A percentile compares a stretch with the other conserved stretches of the same genome.
phyloP scores from a whole-genome alignment of 1,140 invertebrate species.

The Octopus sinensis region DNA sequence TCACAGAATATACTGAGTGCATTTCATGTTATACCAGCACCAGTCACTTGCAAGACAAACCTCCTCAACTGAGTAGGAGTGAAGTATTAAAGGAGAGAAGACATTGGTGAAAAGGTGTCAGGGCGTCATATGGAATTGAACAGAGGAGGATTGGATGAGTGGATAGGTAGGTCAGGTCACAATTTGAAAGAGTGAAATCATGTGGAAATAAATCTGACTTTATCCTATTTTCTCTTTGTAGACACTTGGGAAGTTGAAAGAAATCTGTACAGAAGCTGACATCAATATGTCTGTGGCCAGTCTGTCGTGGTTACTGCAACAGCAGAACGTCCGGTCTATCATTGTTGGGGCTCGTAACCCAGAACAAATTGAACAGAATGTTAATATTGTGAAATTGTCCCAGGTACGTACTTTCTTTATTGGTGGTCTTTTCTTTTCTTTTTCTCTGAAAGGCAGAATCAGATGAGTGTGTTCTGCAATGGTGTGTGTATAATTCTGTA shows the following conservation, averaged over 20 bases:
- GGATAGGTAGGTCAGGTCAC: too few relatives aligned
- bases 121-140: too few relatives aligned
- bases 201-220: not conserved
- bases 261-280: conserved; percentile 42
- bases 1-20: too few relatives aligned
- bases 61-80: too few relatives aligned
- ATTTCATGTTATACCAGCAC: too few relatives aligned
- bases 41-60: too few relatives aligned
- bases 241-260: conserved; percentile 42
- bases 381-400: conserved; percentile 39
- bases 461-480: not conserved
- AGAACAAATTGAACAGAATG: conserved; percentile 50
- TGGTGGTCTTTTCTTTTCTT: not conserved
- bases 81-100: too few relatives aligned
- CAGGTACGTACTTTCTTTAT: conserved; percentile 39
- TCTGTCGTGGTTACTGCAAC: conserved; percentile 50
- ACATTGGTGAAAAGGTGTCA: too few relatives aligned
- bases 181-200: not conserved
- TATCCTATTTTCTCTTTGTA: conserved; percentile 26
- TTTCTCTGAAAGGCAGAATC: not conserved
- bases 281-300: conserved; percentile 44
- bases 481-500: not conserved
- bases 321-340: conserved; percentile 38
- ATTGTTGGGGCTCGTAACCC: conserved; percentile 50
- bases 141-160: too few relatives aligned